Conservation (phyloP, 2,113 vertebrate genomes). For the Epinephelus fuscoguttatus region DNA sequence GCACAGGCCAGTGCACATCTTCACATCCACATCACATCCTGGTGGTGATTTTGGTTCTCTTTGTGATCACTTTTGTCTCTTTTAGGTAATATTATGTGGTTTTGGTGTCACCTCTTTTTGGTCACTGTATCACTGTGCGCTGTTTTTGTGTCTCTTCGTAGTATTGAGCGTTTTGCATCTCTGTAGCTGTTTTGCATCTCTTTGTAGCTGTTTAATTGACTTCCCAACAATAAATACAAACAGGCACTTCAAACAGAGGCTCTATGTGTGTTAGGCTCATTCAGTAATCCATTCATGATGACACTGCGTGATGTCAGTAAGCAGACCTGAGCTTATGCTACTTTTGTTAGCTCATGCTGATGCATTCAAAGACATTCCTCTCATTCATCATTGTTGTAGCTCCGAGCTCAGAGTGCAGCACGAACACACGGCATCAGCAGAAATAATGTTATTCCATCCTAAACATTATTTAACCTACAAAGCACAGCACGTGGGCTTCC, state of each 20-base stretch:
- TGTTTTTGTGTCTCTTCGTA: background rate
- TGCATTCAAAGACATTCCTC: background rate
- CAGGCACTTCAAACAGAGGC: background rate
- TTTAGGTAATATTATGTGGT: background rate
- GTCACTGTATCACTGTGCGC: background rate
- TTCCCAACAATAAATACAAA: background rate
- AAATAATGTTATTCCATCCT: background rate
- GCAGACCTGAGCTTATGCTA: background rate
- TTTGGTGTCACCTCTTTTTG: too few species aligned
- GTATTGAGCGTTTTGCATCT: background rate
- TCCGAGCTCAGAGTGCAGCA: background rate
- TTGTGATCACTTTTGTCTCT: background rate
- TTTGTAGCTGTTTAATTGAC: background rate
- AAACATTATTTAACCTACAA: slow-evolving; percentile 2
- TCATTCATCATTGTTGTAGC: background rate
- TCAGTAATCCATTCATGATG: slow-evolving; percentile 1
- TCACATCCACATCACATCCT: too few species aligned
- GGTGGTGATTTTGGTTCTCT: background rate
- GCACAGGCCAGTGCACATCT: too few species aligned
- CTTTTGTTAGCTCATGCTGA: background rate
- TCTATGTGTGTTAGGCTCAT: background rate
- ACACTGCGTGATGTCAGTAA: background rate
- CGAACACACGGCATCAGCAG: background rate
- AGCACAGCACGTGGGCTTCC: background rate
- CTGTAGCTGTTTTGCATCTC: background rate